phyloP scores from a whole-genome alignment of 2,113 vertebrate species.

The Etheostoma cragini region DNA sequence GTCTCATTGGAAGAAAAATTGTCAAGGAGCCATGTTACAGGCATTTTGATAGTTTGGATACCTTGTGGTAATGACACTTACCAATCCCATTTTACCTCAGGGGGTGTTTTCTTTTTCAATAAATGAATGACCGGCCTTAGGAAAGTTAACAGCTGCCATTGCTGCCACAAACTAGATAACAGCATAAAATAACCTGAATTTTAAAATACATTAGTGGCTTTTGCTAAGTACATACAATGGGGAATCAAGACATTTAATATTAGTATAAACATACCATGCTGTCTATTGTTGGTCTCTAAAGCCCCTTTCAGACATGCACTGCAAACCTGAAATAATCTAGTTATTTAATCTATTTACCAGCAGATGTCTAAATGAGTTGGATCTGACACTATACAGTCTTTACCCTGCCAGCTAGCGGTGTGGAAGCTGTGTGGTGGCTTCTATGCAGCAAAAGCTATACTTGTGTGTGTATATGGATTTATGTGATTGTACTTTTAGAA shows the following conservation, averaged over 20 bases:
- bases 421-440: not conserved
- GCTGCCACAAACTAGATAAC: not conserved
- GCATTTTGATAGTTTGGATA: no score
- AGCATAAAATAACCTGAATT: not conserved
- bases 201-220: not conserved
- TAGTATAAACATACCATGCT: not conserved
- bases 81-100: no score
- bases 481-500: not conserved
- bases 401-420: no score
- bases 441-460: not conserved
- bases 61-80: no score
- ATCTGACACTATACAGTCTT: no score
- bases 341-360: no score
- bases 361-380: no score
- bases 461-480: not conserved
- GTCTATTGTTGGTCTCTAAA: not conserved
- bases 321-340: no score
- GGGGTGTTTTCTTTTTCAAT: not conserved
- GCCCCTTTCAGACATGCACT: no score
- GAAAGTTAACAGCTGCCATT: not conserved
- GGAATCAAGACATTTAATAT: not conserved
- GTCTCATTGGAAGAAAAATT: not conserved
- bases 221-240: not conserved
- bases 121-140: not conserved
- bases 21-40: not conserved